Conservation (phyloP, 2,888 invertebrate species). For the Oligia strigilis region DNA sequence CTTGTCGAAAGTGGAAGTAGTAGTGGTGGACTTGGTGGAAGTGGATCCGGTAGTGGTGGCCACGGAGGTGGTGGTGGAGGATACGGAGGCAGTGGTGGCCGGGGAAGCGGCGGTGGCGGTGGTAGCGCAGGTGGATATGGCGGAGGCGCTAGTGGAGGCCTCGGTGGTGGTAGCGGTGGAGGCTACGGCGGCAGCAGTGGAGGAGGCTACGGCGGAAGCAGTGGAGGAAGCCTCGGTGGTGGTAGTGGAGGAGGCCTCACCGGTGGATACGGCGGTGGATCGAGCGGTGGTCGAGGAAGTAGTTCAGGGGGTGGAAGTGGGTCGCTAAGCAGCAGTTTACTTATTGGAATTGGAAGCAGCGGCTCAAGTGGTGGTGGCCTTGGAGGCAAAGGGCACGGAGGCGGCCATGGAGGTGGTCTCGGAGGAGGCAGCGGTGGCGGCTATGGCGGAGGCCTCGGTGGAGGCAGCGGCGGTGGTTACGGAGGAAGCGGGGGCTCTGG, state of each 20-base stretch:
- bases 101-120: too few species aligned
- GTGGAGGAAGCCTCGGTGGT: slow-evolving; percentile 16
- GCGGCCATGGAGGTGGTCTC: slow-evolving; percentile 74
- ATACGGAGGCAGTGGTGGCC: too few species aligned
- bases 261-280: slow-evolving; percentile 52
- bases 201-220: neutral
- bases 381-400: slow-evolving; percentile 42
- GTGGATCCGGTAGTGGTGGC: slow-evolving; percentile 43
- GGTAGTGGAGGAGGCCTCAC: slow-evolving; percentile 58
- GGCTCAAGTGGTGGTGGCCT: slow-evolving; percentile 10
- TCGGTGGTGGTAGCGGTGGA: slow-evolving; percentile 42
- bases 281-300: slow-evolving; percentile 57
- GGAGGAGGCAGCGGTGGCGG: slow-evolving; percentile 71
- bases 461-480: slow-evolving; percentile 55
- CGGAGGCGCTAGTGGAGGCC: slow-evolving; percentile 25
- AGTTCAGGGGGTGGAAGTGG: slow-evolving; percentile 32
- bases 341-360: slow-evolving; percentile 64
- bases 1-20: slow-evolving; percentile 70
- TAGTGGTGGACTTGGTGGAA: slow-evolving; percentile 63
- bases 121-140: slow-evolving; percentile 24
- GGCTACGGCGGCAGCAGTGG: neutral
- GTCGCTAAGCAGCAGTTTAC: slow-evolving; percentile 43
- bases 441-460: slow-evolving; percentile 69
- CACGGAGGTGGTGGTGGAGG: slow-evolving; percentile 11
- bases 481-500: slow-evolving; percentile 50